Percentiles rank a stretch among this genome's conserved stretches.
Evolutionary conservation across 2,888 invertebrate genomes (phyloP).

Genomic region (Odontothrips loti): DNA sequence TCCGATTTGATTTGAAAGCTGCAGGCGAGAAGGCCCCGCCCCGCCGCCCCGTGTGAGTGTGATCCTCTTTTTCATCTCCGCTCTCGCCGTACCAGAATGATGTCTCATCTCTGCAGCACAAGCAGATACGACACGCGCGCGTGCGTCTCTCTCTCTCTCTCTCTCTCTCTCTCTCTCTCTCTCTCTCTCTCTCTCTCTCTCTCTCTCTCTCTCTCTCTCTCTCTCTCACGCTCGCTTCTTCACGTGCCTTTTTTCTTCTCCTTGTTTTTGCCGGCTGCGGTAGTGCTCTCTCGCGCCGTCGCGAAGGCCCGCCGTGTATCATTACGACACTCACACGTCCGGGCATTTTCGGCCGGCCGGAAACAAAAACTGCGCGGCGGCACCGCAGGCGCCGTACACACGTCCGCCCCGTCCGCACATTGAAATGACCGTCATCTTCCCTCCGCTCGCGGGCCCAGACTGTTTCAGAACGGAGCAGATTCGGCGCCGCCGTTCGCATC

Average conservation of each 20-base stretch:
- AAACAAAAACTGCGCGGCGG: conserved; percentile 19
- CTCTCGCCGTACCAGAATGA: too few relatives aligned
- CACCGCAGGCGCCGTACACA: not conserved
- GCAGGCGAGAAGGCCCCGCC: not conserved
- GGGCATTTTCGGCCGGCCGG: not conserved
- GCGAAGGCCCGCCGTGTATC: not conserved
- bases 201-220: not conserved
- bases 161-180: not conserved
- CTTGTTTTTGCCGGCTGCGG: not conserved
- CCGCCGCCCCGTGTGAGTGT: not conserved
- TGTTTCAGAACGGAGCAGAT: too few relatives aligned
- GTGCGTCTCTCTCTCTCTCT: not conserved
- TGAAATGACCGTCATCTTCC: conserved; percentile 19
- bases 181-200: not conserved
- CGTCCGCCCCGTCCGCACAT: not conserved
- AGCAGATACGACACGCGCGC: not conserved
- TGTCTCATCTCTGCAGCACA: too few relatives aligned
- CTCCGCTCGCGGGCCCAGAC: not conserved
- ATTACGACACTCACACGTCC: conserved; percentile 8
- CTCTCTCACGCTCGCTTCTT: not conserved
- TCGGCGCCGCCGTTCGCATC: too few relatives aligned
- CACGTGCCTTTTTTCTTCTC: not conserved
- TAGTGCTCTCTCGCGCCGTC: not conserved
- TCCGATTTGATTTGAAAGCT: conserved; percentile 2
- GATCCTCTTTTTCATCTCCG: not conserved